Evolutionary conservation across 2,797 vertebrate species (phyloP).

Genomic region (Forpus xanthops): DNA sequence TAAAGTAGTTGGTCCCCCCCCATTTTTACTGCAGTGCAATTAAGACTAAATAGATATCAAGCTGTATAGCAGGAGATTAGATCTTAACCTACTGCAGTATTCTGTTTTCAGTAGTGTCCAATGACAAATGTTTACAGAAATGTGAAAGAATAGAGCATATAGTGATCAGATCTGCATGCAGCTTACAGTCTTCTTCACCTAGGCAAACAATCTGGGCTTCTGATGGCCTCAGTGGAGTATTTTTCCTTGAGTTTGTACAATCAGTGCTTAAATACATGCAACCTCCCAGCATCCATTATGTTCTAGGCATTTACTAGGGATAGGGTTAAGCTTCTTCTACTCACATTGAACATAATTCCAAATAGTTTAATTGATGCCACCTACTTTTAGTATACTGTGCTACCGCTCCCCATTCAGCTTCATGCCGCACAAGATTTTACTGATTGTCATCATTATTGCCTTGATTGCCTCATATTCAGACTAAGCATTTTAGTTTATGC

Average conservation of each 20-base stretch:
- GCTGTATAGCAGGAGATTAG: neutral
- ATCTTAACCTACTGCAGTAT: neutral
- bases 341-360: neutral
- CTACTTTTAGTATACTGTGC: neutral
- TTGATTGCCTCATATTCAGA: neutral
- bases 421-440: neutral
- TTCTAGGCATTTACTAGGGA: neutral
- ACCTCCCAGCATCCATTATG: neutral
- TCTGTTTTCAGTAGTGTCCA: neutral
- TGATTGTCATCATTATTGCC: neutral
- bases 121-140: neutral
- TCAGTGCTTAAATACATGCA: neutral
- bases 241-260: neutral
- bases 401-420: neutral
- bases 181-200: neutral
- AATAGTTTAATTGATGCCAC: neutral
- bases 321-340: neutral
- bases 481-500: neutral
- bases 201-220: neutral
- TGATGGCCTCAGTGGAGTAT: neutral
- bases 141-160: neutral
- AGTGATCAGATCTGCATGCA: neutral
- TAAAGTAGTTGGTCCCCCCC: rapidly evolving
- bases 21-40: neutral
- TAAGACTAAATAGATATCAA: neutral